Evolutionary conservation across 1,140 invertebrate species (phyloP), one percentile per base, ranked within the genome.

Genomic region (Drosophila repletoides): DNA sequence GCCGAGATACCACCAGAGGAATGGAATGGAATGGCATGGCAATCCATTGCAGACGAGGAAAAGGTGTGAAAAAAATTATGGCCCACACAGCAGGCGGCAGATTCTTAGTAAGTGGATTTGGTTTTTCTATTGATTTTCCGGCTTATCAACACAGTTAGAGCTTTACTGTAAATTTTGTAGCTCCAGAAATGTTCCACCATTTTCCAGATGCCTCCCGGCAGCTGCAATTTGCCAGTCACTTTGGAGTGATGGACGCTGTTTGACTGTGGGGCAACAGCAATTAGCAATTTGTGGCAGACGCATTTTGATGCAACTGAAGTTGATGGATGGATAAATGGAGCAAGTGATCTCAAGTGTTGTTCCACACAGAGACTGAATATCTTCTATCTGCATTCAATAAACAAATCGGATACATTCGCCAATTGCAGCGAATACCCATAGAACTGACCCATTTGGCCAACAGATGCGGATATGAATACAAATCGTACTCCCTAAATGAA

Each of bases 361-460:
- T 28, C 43, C n/a, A 15, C 12, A n/a, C 33, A 48, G 45, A 38
- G 46, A n/a, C n/a, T n/a, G n/a, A n/a, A n/a, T n/a, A n/a, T n/a
- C n/a, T n/a, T n/a, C n/a, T n/a, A n/a, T 63, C 77, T 83, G 79
- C 33, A 29, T 86, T 68, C 58, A 74, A 86, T 84, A 84, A 86
- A 84, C 80, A 86, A 84, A 86, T 75, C 77, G 61, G 49, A 65
- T 17, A 43, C 60, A 74, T 17, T 31, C 26, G 17, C 52, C 61
- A 84, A 86, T 83, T 83, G 60, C n/a, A n/a, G n/a, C n/a, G n/a
- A n/a, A n/a, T n/a, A n/a, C n/a, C n/a, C n/a, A n/a, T 41, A 28
- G 24, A 43, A 46, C 45, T 71, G 79, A 76, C 73, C 76, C 72
- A 76, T 61, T 83, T 67, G 53, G 17, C 9, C 10, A n/a, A 38